Base-by-base conservation (phyloP, 1,140 invertebrate genomes). In the Pollicipes pollicipes region DNA sequence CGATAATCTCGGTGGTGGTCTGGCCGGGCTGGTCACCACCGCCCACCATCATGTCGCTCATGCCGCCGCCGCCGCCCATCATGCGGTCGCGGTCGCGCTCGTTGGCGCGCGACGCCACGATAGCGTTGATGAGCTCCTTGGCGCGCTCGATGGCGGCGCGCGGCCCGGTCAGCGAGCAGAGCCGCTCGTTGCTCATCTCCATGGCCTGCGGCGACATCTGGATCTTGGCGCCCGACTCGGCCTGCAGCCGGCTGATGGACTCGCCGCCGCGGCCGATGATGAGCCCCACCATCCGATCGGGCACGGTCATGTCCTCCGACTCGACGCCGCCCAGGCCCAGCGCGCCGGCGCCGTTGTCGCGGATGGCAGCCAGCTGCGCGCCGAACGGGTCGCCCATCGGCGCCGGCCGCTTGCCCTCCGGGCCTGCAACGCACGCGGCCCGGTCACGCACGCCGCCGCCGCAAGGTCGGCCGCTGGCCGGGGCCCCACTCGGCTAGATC, bases 201-300 rank as follows among this genome's bases (percentile, higher is more conserved):
- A 58, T 64, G 26, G 31, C 21, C 21, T 30, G 17, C 30, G 29
- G 87, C 72, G 94, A 93, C 87, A 98, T 94, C 83, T 98, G 95
- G 76, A 99, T 93, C 84, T 98, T 98, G 80, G 93, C 96, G 69
- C 94, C 93, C 66, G 93, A 92, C 82, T 97, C 94, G 13, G 88
- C 87, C 82, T 98, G 96, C 72, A 99, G 85, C 77, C 93, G 85
- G 28, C 89, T 91, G 70, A 98, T 97, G 81, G 97, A 95, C 82
- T 98, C 95, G 35, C 95, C 95, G 69, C 93, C 92, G 79, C 96
- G 90, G 68, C 96, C 96, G 78, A 93, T 91, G 79, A 95, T 78
- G 88, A 95, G 82, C 78, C 90, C 92, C 77, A 95, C 92, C 87
- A 95, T 92, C 80, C 92, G 91, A 80, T 95, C 93, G 58, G 93